Evolutionary conservation across 2,113 vertebrate species (phyloP).

Genomic region (Zosterops borbonicus): DNA sequence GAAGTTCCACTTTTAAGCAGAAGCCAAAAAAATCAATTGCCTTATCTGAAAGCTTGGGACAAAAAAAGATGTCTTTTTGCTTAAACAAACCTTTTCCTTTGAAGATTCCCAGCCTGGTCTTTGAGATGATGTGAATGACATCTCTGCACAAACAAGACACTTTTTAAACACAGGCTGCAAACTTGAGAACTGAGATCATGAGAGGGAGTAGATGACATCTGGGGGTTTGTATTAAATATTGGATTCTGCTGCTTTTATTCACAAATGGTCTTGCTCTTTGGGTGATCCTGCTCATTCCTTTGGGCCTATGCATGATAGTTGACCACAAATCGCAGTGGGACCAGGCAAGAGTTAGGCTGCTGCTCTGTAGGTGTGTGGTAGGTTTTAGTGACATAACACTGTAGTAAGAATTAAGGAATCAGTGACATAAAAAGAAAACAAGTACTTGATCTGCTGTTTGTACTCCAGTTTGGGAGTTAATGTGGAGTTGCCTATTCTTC

Average conservation of each 20-base stretch:
- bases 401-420: background rate
- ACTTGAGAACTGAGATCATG: background rate
- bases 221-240: background rate
- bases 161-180: background rate
- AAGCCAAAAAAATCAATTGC: background rate
- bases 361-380: rapidly evolving
- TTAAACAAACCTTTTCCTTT: conserved; percentile 34
- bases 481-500: background rate
- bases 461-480: background rate
- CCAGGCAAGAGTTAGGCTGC: background rate
- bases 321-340: background rate
- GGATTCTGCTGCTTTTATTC: background rate
- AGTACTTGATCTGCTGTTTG: background rate
- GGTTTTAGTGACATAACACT: background rate
- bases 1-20: conserved; percentile 14
- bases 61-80: background rate
- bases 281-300: background rate
- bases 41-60: background rate
- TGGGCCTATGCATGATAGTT: background rate
- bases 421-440: background rate
- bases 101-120: conserved; percentile 3
- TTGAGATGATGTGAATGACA: background rate
- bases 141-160: background rate
- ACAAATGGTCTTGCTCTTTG: background rate
- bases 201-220: background rate